A percentile compares a stretch with the other conserved stretches of the same genome.
These are phyloP conservation scores for Blera fallax DNA, from an alignment of 2,888 invertebrate genomes.

Conservation along the genomic window DNA sequence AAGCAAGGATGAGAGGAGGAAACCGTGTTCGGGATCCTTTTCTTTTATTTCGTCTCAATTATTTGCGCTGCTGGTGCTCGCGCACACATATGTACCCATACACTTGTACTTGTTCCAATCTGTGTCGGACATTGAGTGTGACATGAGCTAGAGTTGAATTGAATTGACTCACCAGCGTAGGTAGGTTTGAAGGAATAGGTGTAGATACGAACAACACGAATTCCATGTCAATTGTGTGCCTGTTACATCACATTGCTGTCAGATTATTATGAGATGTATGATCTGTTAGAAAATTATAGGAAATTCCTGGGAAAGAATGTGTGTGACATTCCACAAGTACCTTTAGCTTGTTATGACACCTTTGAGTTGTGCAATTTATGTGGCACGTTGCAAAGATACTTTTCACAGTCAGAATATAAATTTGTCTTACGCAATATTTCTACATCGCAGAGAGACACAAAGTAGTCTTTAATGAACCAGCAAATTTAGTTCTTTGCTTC, in stretches of 20 bases:
- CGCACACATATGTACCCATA: too few relatives aligned
- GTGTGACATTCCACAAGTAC: slow-evolving; percentile 10
- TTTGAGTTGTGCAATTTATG: too few relatives aligned
- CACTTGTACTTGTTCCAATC: slow-evolving; percentile 6
- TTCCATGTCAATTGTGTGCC: too few relatives aligned
- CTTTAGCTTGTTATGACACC: slow-evolving; percentile 22
- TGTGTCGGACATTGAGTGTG: slow-evolving; percentile 42
- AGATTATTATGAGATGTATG: slow-evolving; percentile 15
- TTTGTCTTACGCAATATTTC: too few relatives aligned
- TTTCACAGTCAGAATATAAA: too few relatives aligned
- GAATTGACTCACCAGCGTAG: slow-evolving; percentile 33
- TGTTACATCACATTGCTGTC: not conserved
- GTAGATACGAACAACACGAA: not conserved
- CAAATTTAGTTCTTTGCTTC: too few relatives aligned
- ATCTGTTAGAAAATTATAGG: not conserved
- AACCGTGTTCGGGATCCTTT: too few relatives aligned
- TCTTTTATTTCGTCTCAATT: not conserved
- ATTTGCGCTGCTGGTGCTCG: not conserved
- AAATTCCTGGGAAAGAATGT: not conserved
- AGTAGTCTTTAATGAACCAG: too few relatives aligned
- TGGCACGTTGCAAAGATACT: too few relatives aligned
- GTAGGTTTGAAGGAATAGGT: not conserved
- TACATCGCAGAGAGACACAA: too few relatives aligned
- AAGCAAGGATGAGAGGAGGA: not conserved
- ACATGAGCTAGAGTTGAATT: slow-evolving; percentile 34